phyloP scores from a whole-genome alignment of 2,113 vertebrate species.

The Lophotis ruficrista region DNA sequence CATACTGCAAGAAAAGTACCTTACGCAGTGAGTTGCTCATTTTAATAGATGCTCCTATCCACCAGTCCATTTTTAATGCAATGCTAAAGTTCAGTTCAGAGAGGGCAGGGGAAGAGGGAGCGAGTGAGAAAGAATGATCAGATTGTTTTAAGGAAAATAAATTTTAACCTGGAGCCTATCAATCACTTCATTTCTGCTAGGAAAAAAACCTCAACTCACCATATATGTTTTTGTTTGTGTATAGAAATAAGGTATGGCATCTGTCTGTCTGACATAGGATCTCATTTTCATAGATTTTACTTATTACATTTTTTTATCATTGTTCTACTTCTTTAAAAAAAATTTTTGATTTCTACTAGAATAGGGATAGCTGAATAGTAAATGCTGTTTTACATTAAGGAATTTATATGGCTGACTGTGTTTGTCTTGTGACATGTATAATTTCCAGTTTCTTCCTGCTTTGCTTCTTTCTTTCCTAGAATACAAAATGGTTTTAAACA shows the following conservation, averaged over 20 bases:
- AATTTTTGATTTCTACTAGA: background rate
- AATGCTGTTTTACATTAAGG: background rate
- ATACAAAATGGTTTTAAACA: background rate
- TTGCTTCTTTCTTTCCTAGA: background rate
- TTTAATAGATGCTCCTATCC: constrained; percentile 55
- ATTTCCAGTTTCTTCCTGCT: background rate
- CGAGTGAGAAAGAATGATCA: constrained; percentile 35
- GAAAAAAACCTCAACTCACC: background rate
- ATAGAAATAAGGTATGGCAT: background rate
- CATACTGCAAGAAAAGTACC: constrained; percentile 43
- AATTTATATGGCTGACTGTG: background rate
- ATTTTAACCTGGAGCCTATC: constrained; percentile 62
- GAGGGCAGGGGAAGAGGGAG: background rate
- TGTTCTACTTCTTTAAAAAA: background rate
- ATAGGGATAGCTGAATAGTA: background rate
- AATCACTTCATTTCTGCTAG: constrained; percentile 38
- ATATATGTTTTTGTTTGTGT: background rate
- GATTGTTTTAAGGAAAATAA: constrained; percentile 63
- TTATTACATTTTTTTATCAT: background rate
- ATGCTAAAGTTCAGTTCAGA: constrained; percentile 44
- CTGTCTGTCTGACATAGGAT: background rate
- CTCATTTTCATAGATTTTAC: background rate
- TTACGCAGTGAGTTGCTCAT: background rate
- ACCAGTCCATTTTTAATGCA: constrained; percentile 47
- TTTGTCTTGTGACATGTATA: background rate